These are phyloP conservation scores for Pygmarrhopalites habei DNA, from an alignment of 1,140 invertebrate species.

Conservation along the genomic window DNA sequence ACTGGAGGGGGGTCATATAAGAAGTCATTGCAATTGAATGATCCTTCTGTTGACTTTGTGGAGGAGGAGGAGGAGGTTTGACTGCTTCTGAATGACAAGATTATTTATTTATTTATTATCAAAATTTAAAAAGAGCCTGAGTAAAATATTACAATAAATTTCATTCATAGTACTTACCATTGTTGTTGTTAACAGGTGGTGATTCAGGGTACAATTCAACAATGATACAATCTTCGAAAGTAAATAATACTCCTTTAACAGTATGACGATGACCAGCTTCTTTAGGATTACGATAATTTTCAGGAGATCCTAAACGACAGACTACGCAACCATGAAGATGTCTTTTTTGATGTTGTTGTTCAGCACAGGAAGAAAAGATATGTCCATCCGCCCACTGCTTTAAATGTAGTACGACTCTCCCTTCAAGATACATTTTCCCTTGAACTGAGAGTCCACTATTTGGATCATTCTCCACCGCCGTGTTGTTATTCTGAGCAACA, in stretches of 20 bases:
- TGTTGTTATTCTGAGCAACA: background rate
- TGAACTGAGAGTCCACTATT: conserved; percentile 26
- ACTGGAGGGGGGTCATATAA: background rate
- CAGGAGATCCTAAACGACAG: conserved; percentile 14
- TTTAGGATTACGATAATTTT: conserved; percentile 6
- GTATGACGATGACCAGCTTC: conserved; percentile 30
- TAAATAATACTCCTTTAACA: conserved; percentile 27
- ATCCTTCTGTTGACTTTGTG: background rate
- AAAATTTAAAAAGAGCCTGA: no score
- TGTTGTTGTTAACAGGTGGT: background rate
- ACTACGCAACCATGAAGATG: conserved; percentile 25
- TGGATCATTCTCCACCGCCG: conserved; percentile 8
- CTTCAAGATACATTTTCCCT: conserved; percentile 33
- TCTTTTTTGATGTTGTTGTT: background rate
- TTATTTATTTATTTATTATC: no score
- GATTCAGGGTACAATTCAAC: conserved; percentile 34
- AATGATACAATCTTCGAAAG: conserved; percentile 34
- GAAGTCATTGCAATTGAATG: conserved; percentile 10
- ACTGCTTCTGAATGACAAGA: background rate
- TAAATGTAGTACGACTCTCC: conserved; percentile 27
- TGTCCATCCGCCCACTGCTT: conserved; percentile 21
- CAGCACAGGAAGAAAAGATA: conserved; percentile 15
- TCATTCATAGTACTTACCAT: background rate
- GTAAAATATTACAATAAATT: no score
- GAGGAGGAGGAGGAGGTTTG: background rate